These are phyloP conservation scores for Bombycilla garrulus DNA, from an alignment of 2,113 vertebrate species.

Conservation along the genomic window DNA sequence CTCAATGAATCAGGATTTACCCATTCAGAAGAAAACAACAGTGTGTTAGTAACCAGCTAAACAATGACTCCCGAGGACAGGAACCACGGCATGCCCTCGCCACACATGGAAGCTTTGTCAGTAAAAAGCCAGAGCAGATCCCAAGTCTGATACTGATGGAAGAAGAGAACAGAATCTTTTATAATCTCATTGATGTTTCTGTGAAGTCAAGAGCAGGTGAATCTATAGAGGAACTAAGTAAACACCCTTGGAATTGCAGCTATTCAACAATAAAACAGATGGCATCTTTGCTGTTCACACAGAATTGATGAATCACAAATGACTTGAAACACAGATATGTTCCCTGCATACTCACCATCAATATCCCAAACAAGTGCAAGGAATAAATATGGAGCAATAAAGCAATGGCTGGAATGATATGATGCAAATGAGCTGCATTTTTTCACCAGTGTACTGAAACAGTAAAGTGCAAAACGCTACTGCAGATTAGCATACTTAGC, in stretches of 20 bases:
- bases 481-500: neutral
- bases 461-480: neutral
- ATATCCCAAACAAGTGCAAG: neutral
- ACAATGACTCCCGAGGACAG: accelerated
- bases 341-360: neutral
- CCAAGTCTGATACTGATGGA: neutral
- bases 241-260: neutral
- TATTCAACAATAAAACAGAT: neutral
- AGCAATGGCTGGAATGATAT: neutral
- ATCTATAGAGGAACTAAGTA: neutral
- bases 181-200: neutral
- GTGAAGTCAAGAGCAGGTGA: neutral
- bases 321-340: neutral
- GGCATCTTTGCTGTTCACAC: neutral
- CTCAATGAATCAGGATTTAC: neutral
- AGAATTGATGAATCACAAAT: neutral
- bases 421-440: neutral
- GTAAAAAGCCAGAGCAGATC: neutral
- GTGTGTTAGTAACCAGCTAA: neutral
- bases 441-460: neutral
- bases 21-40: neutral
- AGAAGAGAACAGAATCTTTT: neutral
- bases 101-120: neutral
- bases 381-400: neutral
- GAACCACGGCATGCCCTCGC: accelerated